Percentiles rank a stretch among this genome's conserved stretches.
Conservation (phyloP, 23 tunicate species). For the Trididemnum clinides region DNA sequence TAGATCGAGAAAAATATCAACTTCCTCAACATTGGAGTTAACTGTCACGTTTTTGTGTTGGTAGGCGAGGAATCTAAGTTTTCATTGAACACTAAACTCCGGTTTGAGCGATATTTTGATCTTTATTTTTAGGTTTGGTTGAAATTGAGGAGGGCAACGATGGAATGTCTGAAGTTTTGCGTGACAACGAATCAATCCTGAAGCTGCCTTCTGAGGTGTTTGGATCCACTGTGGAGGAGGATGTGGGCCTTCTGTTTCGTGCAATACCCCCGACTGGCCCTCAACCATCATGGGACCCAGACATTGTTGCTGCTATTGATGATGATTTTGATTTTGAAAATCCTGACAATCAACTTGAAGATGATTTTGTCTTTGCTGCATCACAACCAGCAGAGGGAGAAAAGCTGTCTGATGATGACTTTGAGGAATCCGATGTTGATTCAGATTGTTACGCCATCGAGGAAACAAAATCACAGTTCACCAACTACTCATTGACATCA, state of each 20-base stretch:
- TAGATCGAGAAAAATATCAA: too few relatives aligned
- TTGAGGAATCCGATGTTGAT: not conserved
- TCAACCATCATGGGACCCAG: conserved; percentile 91
- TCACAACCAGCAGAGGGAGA: not conserved
- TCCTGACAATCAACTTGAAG: conserved; percentile 81
- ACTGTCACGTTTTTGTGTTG: too few relatives aligned
- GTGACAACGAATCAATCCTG: conserved; percentile 43
- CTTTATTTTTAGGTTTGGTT: not conserved
- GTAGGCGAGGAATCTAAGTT: too few relatives aligned
- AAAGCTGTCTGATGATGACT: not conserved
- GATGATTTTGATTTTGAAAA: conserved; percentile 81
- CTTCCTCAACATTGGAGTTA: too few relatives aligned
- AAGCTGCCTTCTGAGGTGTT: conserved; percentile 76
- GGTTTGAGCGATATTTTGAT: too few relatives aligned
- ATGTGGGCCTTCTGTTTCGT: conserved; percentile 76
- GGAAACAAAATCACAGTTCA: conserved; percentile 84
- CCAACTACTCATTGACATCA: conserved; percentile 80
- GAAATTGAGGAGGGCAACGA: conserved; percentile 32
- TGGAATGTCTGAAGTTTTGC: conserved; percentile 41
- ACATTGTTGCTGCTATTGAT: conserved; percentile 86
- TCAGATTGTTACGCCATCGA: conserved; percentile 43
- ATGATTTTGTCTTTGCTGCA: conserved; percentile 67
- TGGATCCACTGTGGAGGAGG: conserved; percentile 79
- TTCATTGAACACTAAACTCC: too few relatives aligned
- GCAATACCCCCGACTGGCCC: conserved; percentile 78